Conservation (phyloP, 2,797 vertebrate genomes). For the Melanotaenia maccullochi region DNA sequence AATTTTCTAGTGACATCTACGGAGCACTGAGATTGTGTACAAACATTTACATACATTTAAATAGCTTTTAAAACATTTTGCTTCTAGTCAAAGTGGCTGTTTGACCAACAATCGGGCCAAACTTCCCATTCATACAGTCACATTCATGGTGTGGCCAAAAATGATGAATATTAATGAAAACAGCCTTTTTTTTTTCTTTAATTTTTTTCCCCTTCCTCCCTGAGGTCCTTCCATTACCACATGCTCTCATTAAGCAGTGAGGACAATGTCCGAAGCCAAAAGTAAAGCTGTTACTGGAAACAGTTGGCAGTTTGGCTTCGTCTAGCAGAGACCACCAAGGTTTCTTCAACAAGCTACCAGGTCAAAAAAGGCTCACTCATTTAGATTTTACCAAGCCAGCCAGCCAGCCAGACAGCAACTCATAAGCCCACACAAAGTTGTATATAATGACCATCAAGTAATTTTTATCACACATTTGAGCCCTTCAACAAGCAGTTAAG, state of each 20-base stretch:
- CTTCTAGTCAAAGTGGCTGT: not conserved
- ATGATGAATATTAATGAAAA: conserved; percentile 36
- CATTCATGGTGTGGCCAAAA: not conserved
- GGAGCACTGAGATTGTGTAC: not conserved
- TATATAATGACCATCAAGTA: conserved; percentile 22
- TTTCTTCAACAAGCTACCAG: conserved; percentile 55
- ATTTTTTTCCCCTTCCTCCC: not conserved
- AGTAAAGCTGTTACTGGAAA: conserved; percentile 72
- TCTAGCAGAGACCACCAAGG: conserved; percentile 70
- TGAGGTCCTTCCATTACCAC: conserved; percentile 56
- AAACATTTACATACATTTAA: not conserved
- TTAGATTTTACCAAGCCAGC: conserved; percentile 32
- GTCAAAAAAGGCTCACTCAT: conserved; percentile 68
- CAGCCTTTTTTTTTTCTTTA: conserved; percentile 13
- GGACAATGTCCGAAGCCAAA: conserved; percentile 57
- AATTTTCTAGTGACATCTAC: not conserved
- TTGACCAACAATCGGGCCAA: not conserved
- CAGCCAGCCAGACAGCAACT: conserved; percentile 23
- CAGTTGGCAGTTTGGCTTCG: conserved; percentile 59
- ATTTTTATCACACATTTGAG: conserved; percentile 55
- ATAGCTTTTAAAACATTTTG: not conserved
- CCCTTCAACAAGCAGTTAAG: conserved; percentile 37
- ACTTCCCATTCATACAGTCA: not conserved
- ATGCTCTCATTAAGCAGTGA: conserved; percentile 55
- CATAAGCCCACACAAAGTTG: conserved; percentile 31